Evolutionary conservation across 1,140 invertebrate genomes (phyloP).

Genomic region (Drosophila sucinea): DNA sequence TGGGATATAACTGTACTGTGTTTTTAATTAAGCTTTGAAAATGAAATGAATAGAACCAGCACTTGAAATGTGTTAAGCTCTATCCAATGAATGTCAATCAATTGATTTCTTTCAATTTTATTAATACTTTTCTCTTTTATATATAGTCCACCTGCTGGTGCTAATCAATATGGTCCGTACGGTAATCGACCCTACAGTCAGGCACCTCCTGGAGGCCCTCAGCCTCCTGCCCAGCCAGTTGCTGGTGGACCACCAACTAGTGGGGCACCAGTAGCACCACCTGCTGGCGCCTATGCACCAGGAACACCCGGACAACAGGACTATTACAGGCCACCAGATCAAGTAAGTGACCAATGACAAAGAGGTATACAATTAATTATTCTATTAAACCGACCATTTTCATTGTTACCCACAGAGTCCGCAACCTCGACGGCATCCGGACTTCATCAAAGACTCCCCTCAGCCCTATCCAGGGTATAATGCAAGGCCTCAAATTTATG

Average conservation of each 20-base stretch:
- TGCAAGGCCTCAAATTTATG: conserved; percentile 86
- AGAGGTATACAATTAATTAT: neutral
- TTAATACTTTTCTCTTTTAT: neutral
- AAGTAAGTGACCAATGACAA: conserved; percentile 73
- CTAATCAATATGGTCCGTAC: conserved; percentile 80
- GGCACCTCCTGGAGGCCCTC: conserved; percentile 73
- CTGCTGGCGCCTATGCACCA: conserved; percentile 84
- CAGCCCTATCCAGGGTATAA: conserved; percentile 85
- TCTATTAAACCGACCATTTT: neutral
- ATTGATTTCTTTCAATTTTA: conserved; percentile 11
- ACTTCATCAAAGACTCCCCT: conserved; percentile 92
- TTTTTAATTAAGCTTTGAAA: conserved; percentile 13
- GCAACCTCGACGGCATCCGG: conserved; percentile 91
- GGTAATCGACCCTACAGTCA: conserved; percentile 77
- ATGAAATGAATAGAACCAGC: conserved; percentile 8
- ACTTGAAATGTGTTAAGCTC: conserved; percentile 5
- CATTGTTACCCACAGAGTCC: conserved; percentile 54
- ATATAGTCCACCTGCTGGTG: conserved; percentile 68
- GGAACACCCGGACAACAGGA: conserved; percentile 86
- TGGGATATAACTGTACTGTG: conserved; percentile 48
- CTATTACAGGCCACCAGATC: conserved; percentile 86
- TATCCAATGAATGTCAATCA: neutral
- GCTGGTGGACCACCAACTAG: conserved; percentile 65
- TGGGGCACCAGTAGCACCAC: conserved; percentile 74
- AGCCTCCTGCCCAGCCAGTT: conserved; percentile 64